These are phyloP conservation scores for Gnathonemus echidnorhynchus DNA, from an alignment of 2,113 vertebrate genomes.

Conservation along the genomic window DNA sequence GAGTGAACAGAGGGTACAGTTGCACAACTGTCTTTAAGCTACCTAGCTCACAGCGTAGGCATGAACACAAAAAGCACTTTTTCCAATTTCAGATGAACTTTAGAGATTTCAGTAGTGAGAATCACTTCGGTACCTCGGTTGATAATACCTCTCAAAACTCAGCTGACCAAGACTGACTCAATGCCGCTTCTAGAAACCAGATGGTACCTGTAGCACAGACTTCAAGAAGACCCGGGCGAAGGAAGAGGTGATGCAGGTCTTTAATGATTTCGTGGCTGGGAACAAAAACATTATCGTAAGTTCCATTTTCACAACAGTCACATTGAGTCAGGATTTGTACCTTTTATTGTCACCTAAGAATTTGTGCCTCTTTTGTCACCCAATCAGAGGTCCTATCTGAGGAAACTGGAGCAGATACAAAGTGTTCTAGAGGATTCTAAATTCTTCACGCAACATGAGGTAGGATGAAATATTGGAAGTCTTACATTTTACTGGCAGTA, in stretches of 20 bases:
- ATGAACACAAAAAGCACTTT: not conserved
- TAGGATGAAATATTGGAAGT: conserved; percentile 46
- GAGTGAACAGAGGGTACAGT: not conserved
- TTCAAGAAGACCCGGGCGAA: conserved; percentile 87
- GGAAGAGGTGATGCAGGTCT: conserved; percentile 79
- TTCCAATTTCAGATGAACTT: not conserved
- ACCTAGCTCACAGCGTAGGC: not conserved
- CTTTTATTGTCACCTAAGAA: not conserved
- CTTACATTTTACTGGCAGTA: not conserved
- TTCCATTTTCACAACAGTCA: not conserved
- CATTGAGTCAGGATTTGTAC: not conserved
- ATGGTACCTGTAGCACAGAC: conserved; percentile 86
- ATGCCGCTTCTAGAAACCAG: conserved; percentile 69
- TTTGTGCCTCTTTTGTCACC: not conserved
- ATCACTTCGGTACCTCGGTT: not conserved
- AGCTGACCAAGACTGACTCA: not conserved
- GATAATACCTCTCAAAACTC: not conserved
- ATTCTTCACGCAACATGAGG: conserved; percentile 92
- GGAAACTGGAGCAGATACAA: conserved; percentile 77
- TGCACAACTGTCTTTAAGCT: not conserved
- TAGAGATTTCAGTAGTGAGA: not conserved
- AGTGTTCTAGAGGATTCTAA: conserved; percentile 75
- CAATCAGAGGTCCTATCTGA: conserved; percentile 78
- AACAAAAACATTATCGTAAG: conserved; percentile 76
- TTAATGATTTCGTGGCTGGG: conserved; percentile 80